Base-by-base conservation (phyloP, 2,113 vertebrate genomes). In the Lepisosteus osseus region DNA sequence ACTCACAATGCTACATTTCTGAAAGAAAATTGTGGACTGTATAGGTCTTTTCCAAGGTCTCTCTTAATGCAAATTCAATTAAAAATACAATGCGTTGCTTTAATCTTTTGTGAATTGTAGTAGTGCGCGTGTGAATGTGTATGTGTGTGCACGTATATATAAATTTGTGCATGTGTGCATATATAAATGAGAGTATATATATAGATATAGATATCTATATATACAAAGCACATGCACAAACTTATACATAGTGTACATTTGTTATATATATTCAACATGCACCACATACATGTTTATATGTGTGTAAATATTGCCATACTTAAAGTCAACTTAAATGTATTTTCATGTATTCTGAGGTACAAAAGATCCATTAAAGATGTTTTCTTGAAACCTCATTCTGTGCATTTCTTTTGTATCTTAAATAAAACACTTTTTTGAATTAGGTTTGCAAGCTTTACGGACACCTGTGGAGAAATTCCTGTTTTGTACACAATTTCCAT, bases 11-110 rank as follows among this genome's bases (percentile, higher is more conserved):
- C 86, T 85, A 90, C 84, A 85, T 90, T 90, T 89, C 86, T 88
- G 90, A 88, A 89, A 86, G 89, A 76, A 88, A 91, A 90, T 93
- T 91, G 90, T 91, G 89, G 89, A 92, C 91, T 94, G 89, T 92
- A 86, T 90, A 90, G 86, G 88, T 94, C 91, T 92, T 92, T 91
- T 92, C 88, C 88, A 88, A 91, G 82, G 85, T 93, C 88, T 88
- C 84, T 82, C 85, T 80, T 72, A 77, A 89, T 90, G 87, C 76
- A 85, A 80, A 80, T 73, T 79, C 11, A 70, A 76, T 84, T 79
- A 62, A 72, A 76, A 87, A 85, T 84, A 84, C 82, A 17, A 85
- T 81, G 83, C 85, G 74, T 85, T 82, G 86, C 86, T 89, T 90
- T 86, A 78, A 86, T 83, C 74, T 76, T 88, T 76, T 82, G 86